These are phyloP conservation scores for Montipora efflorescens DNA, from an alignment of 64 coral and sea anemone genomes.

Conservation along the genomic window DNA sequence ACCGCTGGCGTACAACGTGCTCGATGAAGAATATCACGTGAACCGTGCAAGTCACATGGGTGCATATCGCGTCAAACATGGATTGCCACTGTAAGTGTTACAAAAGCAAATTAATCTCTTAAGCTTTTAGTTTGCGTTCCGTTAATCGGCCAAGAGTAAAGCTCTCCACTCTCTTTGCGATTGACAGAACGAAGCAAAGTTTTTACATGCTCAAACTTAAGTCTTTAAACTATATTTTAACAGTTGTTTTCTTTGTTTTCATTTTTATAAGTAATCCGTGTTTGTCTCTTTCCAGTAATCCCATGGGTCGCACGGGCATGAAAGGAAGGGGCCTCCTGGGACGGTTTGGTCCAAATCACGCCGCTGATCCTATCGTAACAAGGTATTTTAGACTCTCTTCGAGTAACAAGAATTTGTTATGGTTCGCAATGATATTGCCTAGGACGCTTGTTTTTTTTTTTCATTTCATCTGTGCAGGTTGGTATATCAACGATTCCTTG, in stretches of 20 bases:
- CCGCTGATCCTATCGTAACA: slow-evolving; percentile 96
- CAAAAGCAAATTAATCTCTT: not conserved
- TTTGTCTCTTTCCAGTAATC: slow-evolving; percentile 73
- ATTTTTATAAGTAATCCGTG: too few species aligned
- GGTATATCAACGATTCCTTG: too few species aligned
- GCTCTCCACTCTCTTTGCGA: too few species aligned
- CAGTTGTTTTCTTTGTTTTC: not conserved
- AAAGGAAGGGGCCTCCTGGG: slow-evolving; percentile 88
- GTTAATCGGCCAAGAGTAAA: not conserved
- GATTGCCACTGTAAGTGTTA: slow-evolving; percentile 77
- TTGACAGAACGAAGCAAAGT: too few species aligned
- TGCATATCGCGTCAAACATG: slow-evolving; percentile 74
- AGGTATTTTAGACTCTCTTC: slow-evolving; percentile 21
- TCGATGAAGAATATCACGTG: slow-evolving; percentile 81
- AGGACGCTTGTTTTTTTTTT: not conserved
- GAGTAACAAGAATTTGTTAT: too few species aligned
- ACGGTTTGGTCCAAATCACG: slow-evolving; percentile 96
- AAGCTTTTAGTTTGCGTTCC: too few species aligned
- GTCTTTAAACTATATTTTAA: not conserved
- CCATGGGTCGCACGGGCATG: slow-evolving; percentile 97
- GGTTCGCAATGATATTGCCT: too few species aligned
- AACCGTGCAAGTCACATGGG: slow-evolving; percentile 91
- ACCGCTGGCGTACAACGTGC: slow-evolving; percentile 74
- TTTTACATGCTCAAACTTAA: not conserved
- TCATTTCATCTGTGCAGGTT: not conserved